Evolutionary conservation across 1,140 invertebrate species (phyloP), one percentile per base, ranked within the genome.

Genomic region (Ruditapes philippinarum): DNA sequence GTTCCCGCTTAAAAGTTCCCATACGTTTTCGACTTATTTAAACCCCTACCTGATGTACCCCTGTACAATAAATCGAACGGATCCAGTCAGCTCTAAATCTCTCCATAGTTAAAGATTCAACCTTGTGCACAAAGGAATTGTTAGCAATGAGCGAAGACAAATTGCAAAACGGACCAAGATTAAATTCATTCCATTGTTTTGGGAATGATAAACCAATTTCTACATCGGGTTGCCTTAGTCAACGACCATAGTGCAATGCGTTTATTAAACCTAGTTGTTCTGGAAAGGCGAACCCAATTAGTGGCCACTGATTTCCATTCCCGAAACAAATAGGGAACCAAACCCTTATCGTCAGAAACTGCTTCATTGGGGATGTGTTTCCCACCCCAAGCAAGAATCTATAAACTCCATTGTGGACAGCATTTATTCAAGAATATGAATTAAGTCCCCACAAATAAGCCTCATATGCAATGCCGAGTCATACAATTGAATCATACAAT

Each of bases 281-380:
- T 62, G 28, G n/a, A 62, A 7, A 62, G 22, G n/a, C 57, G 57
- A 9, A 5, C 14, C 57, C 19, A 19, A 28, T 28, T 28, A 4
- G 5, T 25, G 5, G 25, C 22, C 4, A 62, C 25, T 11, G n/a
- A 11, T 62, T 79, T 79, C 73, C 33, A 65, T 28, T 78, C 73
- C 0, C 84, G 49, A 11, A 87, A 54, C 7, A 42, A 14, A 9
- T 22, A 12, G 25, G 54, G 84, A 25, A n/a, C n/a, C 84, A 73
- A 62, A 4, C 49, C 84, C 84, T 78, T 87, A 9, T 87, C 38
- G 5, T 73, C 70, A 12, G 17, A 1, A 1, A 60, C 14, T 5
- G 84, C 84, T 3, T n/a, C 49, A 76, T 57, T 76, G 14, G 83
- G 83, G 19, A 73, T 57, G 42, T 78, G 65, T 85, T 85, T 85